phyloP scores from a whole-genome alignment of 2,797 vertebrate species.

The Rhadinocentrus ornatus region DNA sequence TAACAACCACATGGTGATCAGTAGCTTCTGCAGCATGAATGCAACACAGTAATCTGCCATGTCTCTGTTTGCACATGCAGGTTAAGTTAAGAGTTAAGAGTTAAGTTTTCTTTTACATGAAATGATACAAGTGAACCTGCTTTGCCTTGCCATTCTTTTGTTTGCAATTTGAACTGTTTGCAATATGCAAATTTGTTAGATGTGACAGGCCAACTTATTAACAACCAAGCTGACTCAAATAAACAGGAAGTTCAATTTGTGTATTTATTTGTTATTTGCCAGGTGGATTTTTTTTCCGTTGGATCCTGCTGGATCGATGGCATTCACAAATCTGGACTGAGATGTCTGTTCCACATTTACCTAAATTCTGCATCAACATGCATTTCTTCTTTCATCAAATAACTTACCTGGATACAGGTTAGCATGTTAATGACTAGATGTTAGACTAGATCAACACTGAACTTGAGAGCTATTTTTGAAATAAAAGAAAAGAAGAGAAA shows the following conservation, averaged over 20 bases:
- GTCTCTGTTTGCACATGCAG: no score
- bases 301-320: neutral
- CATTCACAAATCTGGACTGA: neutral
- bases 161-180: neutral
- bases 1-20: no score
- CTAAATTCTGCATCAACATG: neutral
- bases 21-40: no score
- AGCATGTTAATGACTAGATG: no score
- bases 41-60: no score
- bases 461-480: constrained; percentile 19
- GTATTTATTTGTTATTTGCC: neutral
- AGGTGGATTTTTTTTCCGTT: neutral
- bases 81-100: no score
- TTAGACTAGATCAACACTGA: neutral
- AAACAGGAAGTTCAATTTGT: neutral
- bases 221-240: neutral
- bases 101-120: no score
- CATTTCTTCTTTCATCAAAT: neutral
- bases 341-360: neutral
- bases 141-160: neutral
- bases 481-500: neutral
- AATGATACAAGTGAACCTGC: no score
- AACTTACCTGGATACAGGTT: neutral
- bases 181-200: neutral
- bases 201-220: neutral